Evolutionary conservation across 2,888 invertebrate species (phyloP).

Genomic region (Asteroscopus sphinx): DNA sequence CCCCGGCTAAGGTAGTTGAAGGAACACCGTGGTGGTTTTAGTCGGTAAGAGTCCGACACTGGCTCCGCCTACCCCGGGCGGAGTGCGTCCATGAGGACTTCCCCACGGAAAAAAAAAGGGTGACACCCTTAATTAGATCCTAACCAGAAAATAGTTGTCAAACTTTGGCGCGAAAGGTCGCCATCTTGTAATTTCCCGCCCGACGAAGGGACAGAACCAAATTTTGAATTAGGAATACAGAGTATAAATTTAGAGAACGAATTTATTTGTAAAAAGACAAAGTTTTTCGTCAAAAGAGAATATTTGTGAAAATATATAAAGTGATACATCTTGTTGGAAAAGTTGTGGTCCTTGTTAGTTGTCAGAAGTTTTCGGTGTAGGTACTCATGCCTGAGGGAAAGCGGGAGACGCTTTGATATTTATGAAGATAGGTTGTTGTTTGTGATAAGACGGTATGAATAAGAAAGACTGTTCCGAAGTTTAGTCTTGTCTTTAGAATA

Average conservation of each 20-base stretch:
- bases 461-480: neutral
- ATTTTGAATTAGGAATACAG: slow-evolving; percentile 41
- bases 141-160: slow-evolving; percentile 56
- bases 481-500: too few relatives aligned
- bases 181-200: slow-evolving; percentile 47
- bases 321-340: slow-evolving; percentile 39
- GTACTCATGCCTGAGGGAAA: slow-evolving; percentile 14
- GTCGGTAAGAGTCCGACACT: too few relatives aligned
- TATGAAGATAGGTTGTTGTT: slow-evolving; percentile 38
- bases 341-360: slow-evolving; percentile 24
- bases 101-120: too few relatives aligned
- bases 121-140: slow-evolving; percentile 47
- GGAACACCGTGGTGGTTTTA: too few relatives aligned
- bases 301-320: slow-evolving; percentile 25
- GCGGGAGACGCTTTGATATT: slow-evolving; percentile 37
- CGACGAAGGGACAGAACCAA: slow-evolving; percentile 22
- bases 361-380: slow-evolving; percentile 31
- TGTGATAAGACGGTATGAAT: slow-evolving; percentile 6
- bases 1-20: too few relatives aligned
- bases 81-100: too few relatives aligned
- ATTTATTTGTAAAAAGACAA: slow-evolving; percentile 33
- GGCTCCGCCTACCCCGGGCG: too few relatives aligned
- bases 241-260: slow-evolving; percentile 35
- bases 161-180: slow-evolving; percentile 39
- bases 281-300: slow-evolving; percentile 28